Conservation (phyloP, 1,140 invertebrate genomes). For the Ditylenchus dipsaci region DNA sequence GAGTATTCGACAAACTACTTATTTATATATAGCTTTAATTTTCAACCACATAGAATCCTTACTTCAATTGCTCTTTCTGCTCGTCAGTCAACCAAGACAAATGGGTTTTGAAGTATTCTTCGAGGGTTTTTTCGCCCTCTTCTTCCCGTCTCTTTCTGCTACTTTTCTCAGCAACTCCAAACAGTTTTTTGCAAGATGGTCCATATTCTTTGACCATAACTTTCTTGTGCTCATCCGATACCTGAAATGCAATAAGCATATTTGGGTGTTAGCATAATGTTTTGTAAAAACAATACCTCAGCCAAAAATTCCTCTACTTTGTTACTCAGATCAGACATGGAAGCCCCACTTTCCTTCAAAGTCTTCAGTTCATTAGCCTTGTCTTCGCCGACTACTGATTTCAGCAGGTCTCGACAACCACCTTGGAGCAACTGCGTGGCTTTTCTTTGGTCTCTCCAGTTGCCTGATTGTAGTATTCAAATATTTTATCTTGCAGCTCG, state of each 20-base stretch:
- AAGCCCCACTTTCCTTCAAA: slow-evolving; percentile 38
- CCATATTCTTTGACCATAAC: slow-evolving; percentile 20
- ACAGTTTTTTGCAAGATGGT: slow-evolving; percentile 19
- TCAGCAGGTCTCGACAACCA: slow-evolving; percentile 29
- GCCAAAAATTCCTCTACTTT: slow-evolving; percentile 34
- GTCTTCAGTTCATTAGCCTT: slow-evolving; percentile 40
- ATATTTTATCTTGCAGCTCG: slow-evolving; percentile 35
- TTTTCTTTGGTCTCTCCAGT: slow-evolving; percentile 18
- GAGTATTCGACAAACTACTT: no score
- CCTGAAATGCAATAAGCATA: no score
- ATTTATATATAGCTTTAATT: no score
- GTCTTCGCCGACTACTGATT: slow-evolving; percentile 35
- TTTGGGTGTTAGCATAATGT: no score
- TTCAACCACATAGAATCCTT: no score
- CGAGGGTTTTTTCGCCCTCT: slow-evolving; percentile 17
- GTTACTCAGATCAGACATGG: slow-evolving; percentile 14
- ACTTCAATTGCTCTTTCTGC: slow-evolving; percentile 33
- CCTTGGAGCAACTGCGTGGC: slow-evolving; percentile 18
- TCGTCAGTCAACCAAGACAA: slow-evolving; percentile 29
- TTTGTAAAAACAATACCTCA: no score
- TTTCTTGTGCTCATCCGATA: slow-evolving; percentile 44
- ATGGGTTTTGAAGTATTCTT: slow-evolving; percentile 33
- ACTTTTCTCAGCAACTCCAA: not conserved
- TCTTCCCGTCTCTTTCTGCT: slow-evolving; percentile 3
- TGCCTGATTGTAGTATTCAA: slow-evolving; percentile 29